Base-by-base conservation (phyloP, 2,888 invertebrate genomes). In the Atrina japonica region DNA sequence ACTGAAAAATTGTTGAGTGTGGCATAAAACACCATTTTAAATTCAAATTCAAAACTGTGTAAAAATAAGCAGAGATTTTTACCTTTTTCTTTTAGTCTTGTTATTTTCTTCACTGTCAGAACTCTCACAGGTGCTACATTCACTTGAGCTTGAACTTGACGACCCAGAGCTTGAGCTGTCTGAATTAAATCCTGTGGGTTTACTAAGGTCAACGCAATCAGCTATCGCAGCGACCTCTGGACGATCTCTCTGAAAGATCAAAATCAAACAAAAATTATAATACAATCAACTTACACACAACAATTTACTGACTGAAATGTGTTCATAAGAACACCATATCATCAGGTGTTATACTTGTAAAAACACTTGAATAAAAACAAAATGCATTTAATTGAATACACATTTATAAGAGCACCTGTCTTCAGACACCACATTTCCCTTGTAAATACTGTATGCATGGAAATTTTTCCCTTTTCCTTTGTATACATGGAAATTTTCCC, bases 151-250 rank as follows among this genome's bases (percentile, higher is more conserved):
- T 67, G 95, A 95, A 71, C 93, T 93, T 55, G 94, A 94, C 68
- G 93, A 94, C 1, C 95, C 96, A 35, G 89, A 89, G 82, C 96
- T 96, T 0, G 97, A 97, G 86, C 96, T 97, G 91, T 98, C 98
- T 0, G 97, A 98, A 35, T 97, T 97, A 59, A 98, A 94, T 18
- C 97, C 97, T 0, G 96, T 96, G 50, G 95, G 94, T 88, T 95
- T 94, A 84, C 93, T 95, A 66, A 97, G 92, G 91, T 98, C 97
- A 84, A 97, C 95, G 23, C 60, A 72, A 84, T 96, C 96, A 14
- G 91, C 88, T 16, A 90, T 66, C 0, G 78, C 83, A 11, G 89
- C 88, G n/a, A 91, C 71, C 30, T 90, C 90, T 16, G 91, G 90
- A n/a, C 87, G 80, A 29, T 80, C 58, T 59, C 73, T 75, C 88